Evolutionary conservation across 2,113 vertebrate genomes (phyloP).

Genomic region (Salvelinus alpinus): DNA sequence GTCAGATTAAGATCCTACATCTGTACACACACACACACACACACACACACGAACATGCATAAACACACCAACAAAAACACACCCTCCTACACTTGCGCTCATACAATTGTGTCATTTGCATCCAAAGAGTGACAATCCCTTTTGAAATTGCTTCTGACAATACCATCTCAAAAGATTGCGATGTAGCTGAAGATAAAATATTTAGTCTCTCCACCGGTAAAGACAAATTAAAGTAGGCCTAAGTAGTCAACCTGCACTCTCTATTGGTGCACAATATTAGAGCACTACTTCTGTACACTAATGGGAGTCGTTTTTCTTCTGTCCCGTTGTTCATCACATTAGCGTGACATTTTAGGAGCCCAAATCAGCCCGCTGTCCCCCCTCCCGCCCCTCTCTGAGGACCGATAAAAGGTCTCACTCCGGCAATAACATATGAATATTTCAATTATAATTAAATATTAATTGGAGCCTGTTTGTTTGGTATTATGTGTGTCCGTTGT

Average conservation of each 20-base stretch:
- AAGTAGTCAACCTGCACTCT: neutral
- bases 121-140: neutral
- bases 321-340: conserved; percentile 47
- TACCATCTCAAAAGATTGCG: neutral
- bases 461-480: conserved; percentile 47
- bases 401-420: conserved; percentile 78
- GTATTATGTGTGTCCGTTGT: conserved; percentile 20
- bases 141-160: neutral
- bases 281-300: conserved; percentile 59
- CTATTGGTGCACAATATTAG: conserved; percentile 49
- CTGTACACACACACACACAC: neutral
- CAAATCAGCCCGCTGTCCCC: conserved; percentile 52
- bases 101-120: neutral
- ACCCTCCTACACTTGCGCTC: neutral
- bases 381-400: conserved; percentile 56
- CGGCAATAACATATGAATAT: conserved; percentile 84
- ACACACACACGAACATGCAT: neutral
- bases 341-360: conserved; percentile 58
- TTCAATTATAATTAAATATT: conserved; percentile 86
- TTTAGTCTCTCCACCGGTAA: neutral
- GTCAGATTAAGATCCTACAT: too few relatives aligned
- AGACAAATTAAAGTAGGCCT: neutral
- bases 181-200: too few relatives aligned
- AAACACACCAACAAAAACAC: neutral
- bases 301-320: conserved; percentile 47